Evolutionary conservation across 2,888 invertebrate genomes (phyloP).

Genomic region (Gymnoscelis rufifasciata): DNA sequence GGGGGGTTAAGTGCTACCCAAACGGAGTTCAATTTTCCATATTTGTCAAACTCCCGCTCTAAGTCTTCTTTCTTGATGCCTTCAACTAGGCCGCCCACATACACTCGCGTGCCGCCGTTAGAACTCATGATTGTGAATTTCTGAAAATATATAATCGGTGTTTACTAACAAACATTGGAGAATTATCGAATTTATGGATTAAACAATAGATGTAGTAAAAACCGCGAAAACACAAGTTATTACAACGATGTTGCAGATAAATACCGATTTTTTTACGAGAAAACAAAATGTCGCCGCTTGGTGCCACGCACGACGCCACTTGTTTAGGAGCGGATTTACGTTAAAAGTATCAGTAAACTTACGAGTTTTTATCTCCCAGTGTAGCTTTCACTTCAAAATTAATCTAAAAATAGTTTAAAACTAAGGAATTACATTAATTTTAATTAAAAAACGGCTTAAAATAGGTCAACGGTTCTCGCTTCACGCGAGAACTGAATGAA

Average conservation of each 20-base stretch:
- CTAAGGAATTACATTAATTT: constrained; percentile 41
- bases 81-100: constrained; percentile 93
- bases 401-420: constrained; percentile 46
- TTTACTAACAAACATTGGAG: constrained; percentile 6
- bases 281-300: constrained; percentile 75
- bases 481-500: constrained; percentile 27
- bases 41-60: constrained; percentile 93
- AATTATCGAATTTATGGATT: too few species aligned
- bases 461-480: constrained; percentile 28
- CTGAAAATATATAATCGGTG: constrained; percentile 34
- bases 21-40: constrained; percentile 93
- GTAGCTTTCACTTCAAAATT: constrained; percentile 45
- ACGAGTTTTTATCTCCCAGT: constrained; percentile 17
- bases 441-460: constrained; percentile 28
- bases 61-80: constrained; percentile 95
- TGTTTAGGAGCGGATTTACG: constrained; percentile 7
- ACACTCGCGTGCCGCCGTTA: constrained; percentile 87
- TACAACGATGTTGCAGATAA: constrained; percentile 33
- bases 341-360: constrained; percentile 8
- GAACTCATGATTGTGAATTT: constrained; percentile 61
- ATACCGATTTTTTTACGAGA: too few species aligned
- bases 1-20: constrained; percentile 97
- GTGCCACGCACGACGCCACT: constrained; percentile 74
- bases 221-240: constrained; percentile 1
- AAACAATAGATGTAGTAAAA: neutral